These are phyloP conservation scores for Diachasmimorpha longicaudata DNA, from an alignment of 1,140 invertebrate genomes.

Conservation along the genomic window DNA sequence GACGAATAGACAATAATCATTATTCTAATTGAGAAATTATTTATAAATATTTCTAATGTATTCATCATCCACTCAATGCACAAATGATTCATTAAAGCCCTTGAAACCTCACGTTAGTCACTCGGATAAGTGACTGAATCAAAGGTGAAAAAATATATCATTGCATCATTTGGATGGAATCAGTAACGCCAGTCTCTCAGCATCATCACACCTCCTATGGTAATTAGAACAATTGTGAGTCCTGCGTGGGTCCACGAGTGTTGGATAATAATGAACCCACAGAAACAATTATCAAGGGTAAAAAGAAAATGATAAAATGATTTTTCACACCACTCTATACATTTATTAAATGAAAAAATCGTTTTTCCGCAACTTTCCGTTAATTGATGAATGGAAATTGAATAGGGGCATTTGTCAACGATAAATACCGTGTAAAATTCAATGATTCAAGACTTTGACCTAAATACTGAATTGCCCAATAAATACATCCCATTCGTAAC, in stretches of 20 bases:
- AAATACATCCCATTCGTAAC: not conserved
- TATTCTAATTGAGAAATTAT: too few species aligned
- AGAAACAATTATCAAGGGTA: not conserved
- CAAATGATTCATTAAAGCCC: not conserved
- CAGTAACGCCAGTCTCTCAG: slow-evolving; percentile 22
- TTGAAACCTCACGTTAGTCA: not conserved
- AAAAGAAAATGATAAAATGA: not conserved
- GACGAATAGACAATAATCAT: too few species aligned
- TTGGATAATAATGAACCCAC: not conserved
- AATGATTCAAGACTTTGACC: not conserved
- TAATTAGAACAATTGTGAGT: slow-evolving; percentile 27
- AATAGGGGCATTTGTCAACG: not conserved
- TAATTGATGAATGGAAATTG: too few species aligned
- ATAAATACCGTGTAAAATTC: not conserved
- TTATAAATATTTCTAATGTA: too few species aligned
- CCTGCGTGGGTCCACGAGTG: not conserved
- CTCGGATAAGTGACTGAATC: not conserved
- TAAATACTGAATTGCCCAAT: not conserved
- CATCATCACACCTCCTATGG: slow-evolving; percentile 12
- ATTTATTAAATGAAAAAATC: too few species aligned
- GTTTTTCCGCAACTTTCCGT: too few species aligned
- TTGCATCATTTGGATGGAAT: slow-evolving; percentile 22
- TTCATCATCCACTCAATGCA: too few species aligned
- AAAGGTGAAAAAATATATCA: not conserved
- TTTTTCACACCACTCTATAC: not conserved